A percentile compares a stretch with the other conserved stretches of the same genome.
Evolutionary conservation across 2,113 vertebrate genomes (phyloP).

Genomic region (Chunga burmeisteri): DNA sequence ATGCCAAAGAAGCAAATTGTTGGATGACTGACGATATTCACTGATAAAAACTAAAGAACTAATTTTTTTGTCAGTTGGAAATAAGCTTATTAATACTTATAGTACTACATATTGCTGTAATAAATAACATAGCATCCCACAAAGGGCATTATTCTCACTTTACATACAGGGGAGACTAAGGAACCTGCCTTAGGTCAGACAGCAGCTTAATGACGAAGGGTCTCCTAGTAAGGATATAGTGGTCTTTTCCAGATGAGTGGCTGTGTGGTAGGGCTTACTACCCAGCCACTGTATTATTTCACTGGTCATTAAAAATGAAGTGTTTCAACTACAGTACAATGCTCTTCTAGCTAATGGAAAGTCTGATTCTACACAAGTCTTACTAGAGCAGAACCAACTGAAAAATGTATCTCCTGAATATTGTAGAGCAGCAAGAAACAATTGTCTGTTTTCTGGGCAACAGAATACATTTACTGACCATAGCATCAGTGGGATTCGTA

Average conservation of each 20-base stretch:
- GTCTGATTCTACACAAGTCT: neutral
- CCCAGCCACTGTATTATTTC: neutral
- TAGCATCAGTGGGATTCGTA: neutral
- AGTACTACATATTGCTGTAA: neutral
- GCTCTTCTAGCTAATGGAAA: neutral
- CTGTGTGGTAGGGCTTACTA: neutral
- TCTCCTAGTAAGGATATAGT: neutral
- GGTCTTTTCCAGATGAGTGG: neutral
- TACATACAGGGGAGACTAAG: neutral
- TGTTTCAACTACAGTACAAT: neutral
- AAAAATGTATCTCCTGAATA: neutral
- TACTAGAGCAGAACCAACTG: neutral
- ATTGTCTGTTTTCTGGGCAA: neutral
- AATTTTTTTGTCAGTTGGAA: neutral
- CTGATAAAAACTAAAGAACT: slow-evolving; percentile 22
- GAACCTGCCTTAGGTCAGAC: neutral
- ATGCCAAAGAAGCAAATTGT: slow-evolving; percentile 29
- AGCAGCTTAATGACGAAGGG: neutral
- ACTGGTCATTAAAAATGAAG: neutral
- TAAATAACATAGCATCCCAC: neutral
- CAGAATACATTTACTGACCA: neutral
- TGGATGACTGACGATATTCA: slow-evolving; percentile 6
- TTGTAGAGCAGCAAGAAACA: neutral
- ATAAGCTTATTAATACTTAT: neutral
- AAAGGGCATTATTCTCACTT: neutral